Evolutionary conservation across 2,113 vertebrate genomes (phyloP), one percentile per base, ranked within the genome.

Genomic region (Pelvicachromis taeniatus): DNA sequence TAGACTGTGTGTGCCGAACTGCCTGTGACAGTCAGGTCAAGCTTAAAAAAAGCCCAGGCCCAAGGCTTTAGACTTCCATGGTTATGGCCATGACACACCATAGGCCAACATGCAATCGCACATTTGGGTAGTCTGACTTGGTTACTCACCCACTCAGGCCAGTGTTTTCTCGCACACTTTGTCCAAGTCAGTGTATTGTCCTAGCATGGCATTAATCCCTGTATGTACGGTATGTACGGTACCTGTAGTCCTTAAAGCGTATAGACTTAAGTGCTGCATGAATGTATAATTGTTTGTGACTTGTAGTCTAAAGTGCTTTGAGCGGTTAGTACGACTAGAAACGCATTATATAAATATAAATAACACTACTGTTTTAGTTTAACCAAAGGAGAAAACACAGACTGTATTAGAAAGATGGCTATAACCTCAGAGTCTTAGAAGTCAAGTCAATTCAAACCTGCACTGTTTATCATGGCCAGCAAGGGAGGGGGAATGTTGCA

Each of bases 1-100:
- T 50, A 35, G 33, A 54, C 21, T 75, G 65, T 83, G 54, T 65
- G 77, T 11, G 75, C 61, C 50, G 78, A 53, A 59, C 79, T 81
- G 80, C 73, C 82, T 87, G 83, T 45, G 19, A 75, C 70, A 56
- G 78, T 90, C 73, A 80, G 88, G 94, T 93, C 90, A 85, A 89
- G 85, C 89, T 90, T 85, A 80, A 86, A 93, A 90, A 92, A 90
- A 90, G 86, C 68, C 50, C 61, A 40, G 65, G 83, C 91, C 86
- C 77, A 58, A 29, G 90, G 92, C 91, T 87, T 70, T 7, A 58
- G 73, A 80, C 82, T 70, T 80, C 80, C 52, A 84, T 68, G 77
- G 78, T 77, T 89, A 88, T 45, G 59, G 82, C 59, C 63, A 35
- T 92, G 89, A 92, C 91, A 90, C 83, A 89, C 86, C 80, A 78